phyloP scores from a whole-genome alignment of 1,140 invertebrate species.

The Lerema accius region DNA sequence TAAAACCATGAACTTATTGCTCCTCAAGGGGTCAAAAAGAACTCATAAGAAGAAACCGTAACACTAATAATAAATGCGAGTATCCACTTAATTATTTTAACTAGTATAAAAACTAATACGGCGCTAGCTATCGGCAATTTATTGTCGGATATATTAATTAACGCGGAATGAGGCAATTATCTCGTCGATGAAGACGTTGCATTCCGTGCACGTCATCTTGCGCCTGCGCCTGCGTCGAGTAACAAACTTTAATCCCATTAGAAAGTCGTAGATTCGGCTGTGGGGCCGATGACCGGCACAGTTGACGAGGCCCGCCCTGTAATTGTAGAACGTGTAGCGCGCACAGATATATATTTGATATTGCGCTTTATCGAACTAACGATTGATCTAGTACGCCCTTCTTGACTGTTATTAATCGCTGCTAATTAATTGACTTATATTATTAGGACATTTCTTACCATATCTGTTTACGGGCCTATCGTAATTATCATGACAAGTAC shows the following conservation, averaged over 20 bases:
- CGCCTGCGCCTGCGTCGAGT: slow-evolving; percentile 50
- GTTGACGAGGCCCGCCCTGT: slow-evolving; percentile 62
- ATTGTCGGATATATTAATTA: slow-evolving; percentile 50
- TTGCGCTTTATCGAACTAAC: slow-evolving; percentile 38
- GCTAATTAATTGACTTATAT: slow-evolving; percentile 17
- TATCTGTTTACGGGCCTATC: neutral
- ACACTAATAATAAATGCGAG: neutral
- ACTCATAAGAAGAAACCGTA: too few species aligned
- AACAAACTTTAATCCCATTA: slow-evolving; percentile 74
- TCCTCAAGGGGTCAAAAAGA: too few species aligned
- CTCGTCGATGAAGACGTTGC: slow-evolving; percentile 35
- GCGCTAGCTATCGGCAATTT: neutral
- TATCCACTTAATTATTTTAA: neutral
- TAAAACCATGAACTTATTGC: too few species aligned
- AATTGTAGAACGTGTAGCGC: slow-evolving; percentile 59
- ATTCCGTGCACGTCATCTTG: slow-evolving; percentile 55
- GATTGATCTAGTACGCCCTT: neutral
- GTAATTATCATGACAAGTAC: too few species aligned
- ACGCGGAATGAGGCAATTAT: slow-evolving; percentile 42
- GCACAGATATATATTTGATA: slow-evolving; percentile 57
- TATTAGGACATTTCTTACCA: neutral
- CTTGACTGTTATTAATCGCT: slow-evolving; percentile 10
- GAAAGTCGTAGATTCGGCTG: slow-evolving; percentile 75
- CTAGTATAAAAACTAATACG: neutral
- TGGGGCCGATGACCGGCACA: slow-evolving; percentile 70